Base-by-base conservation (phyloP, 2,888 invertebrate species). In the Cephalotes varians region DNA sequence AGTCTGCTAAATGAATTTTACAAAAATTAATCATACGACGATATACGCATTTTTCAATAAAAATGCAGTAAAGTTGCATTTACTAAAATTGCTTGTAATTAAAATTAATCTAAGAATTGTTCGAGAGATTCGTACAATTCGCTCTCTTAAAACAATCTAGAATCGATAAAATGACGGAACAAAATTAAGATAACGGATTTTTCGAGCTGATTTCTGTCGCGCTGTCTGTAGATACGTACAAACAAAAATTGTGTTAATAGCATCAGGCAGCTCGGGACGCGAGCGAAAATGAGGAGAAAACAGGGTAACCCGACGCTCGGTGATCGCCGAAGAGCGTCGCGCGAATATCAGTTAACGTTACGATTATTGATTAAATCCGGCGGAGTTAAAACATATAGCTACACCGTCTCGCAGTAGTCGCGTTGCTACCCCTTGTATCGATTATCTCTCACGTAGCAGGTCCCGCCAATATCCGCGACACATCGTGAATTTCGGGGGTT, bases 361-460 rank as follows among this genome's bases (percentile, higher is more conserved):
- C 58, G 49, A 80, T 85, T 83, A 74, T 76, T 60, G 79, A 83
- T 83, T 81, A 37, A 69, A 87, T 80, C 71, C 60, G 62, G 49
- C 74, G 62, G 73, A 71, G 51, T 76, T 64, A 73, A 82, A 86
- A 82, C 54, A 62, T 69, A 76, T 81, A 82, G 64, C 64, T 74
- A 77, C 71, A 87, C 60, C 65, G 76, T 67, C 82, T 81, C 76
- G 54, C 60, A 58, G 81, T 58, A 77, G 65, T 64, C 72, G 81
- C 74, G 69, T 54, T 64, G 80, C 82, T 72, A 76, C 79, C 80
- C 74, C 83, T 82, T 80, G 74, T 82, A 82, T 82, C 81, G 85
- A 83, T 82, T 77, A 65, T 87, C 81, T 73, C 79, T 83, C 80
- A 64, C 81, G 71, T 71, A 64, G 73, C 56, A 67, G 65, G 81